Evolutionary conservation across 92 coral and sea anemone genomes (phyloP).

Genomic region (Zoanthus sociatus): DNA sequence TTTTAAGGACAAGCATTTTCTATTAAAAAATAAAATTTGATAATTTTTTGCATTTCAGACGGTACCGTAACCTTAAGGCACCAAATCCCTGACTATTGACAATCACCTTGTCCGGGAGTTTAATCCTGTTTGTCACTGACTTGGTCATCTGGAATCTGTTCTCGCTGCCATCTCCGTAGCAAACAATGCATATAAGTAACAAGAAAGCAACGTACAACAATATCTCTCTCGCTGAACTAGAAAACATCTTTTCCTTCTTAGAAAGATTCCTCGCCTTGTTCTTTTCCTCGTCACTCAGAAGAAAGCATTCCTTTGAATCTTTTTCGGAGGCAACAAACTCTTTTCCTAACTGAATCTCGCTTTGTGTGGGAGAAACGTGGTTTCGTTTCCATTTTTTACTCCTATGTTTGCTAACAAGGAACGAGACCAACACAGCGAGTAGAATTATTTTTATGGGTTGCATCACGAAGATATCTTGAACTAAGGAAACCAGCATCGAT

Average conservation of each 20-base stretch:
- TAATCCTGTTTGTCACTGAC: constrained; percentile 60
- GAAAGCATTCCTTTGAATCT: neutral
- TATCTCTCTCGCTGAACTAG: constrained; percentile 45
- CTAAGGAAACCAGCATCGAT: constrained; percentile 36
- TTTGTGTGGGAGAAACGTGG: constrained; percentile 28
- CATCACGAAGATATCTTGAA: constrained; percentile 43
- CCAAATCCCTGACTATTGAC: neutral
- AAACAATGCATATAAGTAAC: constrained; percentile 53
- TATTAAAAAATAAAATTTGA: too few relatives aligned
- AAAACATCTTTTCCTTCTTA: constrained; percentile 4
- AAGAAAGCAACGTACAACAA: constrained; percentile 55
- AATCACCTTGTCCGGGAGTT: constrained; percentile 47
- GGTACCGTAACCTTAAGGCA: neutral
- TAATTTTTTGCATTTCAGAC: too few relatives aligned
- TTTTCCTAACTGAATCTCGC: neutral
- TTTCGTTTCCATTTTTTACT: neutral
- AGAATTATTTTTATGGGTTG: constrained; percentile 46
- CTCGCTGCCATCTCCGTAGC: constrained; percentile 63
- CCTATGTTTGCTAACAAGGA: constrained; percentile 14
- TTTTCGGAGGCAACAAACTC: neutral
- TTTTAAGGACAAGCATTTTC: too few relatives aligned
- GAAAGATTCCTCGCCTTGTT: neutral
- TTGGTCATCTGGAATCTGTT: constrained; percentile 64
- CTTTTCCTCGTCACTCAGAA: constrained; percentile 12
- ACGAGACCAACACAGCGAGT: constrained; percentile 24